These are phyloP conservation scores for Sepioteuthis lessoniana DNA, from an alignment of 2,888 invertebrate genomes.

Conservation along the genomic window DNA sequence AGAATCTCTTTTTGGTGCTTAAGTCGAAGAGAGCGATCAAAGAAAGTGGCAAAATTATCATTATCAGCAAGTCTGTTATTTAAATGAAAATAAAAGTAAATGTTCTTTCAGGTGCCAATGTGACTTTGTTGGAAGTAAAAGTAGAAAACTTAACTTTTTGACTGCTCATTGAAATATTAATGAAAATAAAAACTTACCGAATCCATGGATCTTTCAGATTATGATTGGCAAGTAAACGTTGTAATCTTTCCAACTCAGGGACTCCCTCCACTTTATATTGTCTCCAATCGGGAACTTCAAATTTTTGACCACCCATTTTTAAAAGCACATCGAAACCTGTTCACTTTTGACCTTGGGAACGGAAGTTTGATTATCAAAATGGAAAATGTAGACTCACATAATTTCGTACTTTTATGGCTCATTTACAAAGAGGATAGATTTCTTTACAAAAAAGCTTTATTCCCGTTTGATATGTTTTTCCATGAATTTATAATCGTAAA, in stretches of 20 bases:
- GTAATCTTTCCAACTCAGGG: slow-evolving; percentile 59
- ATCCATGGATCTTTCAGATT: slow-evolving; percentile 68
- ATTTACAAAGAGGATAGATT: too few relatives aligned
- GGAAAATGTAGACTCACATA: background rate
- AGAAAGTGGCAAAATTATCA: too few relatives aligned
- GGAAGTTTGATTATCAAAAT: background rate
- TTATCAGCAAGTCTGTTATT: too few relatives aligned
- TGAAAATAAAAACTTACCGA: slow-evolving; percentile 76
- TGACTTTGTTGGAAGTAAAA: background rate
- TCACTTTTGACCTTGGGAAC: background rate
- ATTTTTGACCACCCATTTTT: slow-evolving; percentile 51
- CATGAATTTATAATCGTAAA: too few relatives aligned
- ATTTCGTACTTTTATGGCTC: too few relatives aligned
- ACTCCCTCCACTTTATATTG: slow-evolving; percentile 65
- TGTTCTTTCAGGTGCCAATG: too few relatives aligned
- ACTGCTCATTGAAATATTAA: background rate
- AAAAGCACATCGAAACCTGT: background rate
- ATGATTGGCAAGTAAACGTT: slow-evolving; percentile 57
- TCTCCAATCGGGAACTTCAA: slow-evolving; percentile 64
- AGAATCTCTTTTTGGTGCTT: too few relatives aligned
- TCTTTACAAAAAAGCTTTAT: too few relatives aligned
- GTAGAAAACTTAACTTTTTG: background rate
- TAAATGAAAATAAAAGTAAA: too few relatives aligned
- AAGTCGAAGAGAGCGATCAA: too few relatives aligned
- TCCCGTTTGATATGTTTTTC: too few relatives aligned